Evolutionary conservation across 2,797 vertebrate species (phyloP).

Genomic region (Pteropus rufus): DNA sequence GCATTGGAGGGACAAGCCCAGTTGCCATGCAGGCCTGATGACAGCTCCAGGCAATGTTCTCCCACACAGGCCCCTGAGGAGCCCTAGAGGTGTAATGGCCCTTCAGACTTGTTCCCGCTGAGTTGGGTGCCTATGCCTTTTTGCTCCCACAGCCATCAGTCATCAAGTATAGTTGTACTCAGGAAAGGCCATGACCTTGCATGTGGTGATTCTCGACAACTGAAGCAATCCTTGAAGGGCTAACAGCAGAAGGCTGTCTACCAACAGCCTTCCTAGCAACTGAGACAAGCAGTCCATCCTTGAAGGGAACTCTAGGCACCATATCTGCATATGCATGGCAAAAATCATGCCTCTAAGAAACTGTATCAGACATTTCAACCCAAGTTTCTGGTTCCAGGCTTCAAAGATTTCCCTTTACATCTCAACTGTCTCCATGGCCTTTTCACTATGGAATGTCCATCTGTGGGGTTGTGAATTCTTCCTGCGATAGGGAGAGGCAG

Average conservation of each 20-base stretch:
- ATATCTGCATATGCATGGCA: neutral
- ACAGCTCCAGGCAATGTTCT: neutral
- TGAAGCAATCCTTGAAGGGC: neutral
- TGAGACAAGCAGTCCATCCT: neutral
- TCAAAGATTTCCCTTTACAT: neutral
- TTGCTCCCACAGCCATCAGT: neutral
- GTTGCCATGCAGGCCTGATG: too few species aligned
- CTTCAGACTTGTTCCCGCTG: neutral
- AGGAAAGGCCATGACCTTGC: neutral
- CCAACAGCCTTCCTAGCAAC: neutral
- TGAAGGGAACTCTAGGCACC: neutral
- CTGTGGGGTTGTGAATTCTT: neutral
- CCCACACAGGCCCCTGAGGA: neutral
- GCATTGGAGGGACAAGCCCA: neutral
- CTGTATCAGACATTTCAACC: neutral
- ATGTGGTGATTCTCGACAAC: neutral
- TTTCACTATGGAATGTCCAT: neutral
- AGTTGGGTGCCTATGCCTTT: neutral
- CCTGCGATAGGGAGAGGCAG: neutral
- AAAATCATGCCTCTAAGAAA: neutral
- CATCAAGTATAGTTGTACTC: neutral
- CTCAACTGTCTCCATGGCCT: neutral
- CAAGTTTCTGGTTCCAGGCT: neutral
- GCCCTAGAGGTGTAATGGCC: neutral
- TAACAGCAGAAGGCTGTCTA: neutral